These are phyloP conservation scores for Anneissia japonica DNA, from an alignment of 35 echinoderm and acorn worm genomes.

Conservation along the genomic window DNA sequence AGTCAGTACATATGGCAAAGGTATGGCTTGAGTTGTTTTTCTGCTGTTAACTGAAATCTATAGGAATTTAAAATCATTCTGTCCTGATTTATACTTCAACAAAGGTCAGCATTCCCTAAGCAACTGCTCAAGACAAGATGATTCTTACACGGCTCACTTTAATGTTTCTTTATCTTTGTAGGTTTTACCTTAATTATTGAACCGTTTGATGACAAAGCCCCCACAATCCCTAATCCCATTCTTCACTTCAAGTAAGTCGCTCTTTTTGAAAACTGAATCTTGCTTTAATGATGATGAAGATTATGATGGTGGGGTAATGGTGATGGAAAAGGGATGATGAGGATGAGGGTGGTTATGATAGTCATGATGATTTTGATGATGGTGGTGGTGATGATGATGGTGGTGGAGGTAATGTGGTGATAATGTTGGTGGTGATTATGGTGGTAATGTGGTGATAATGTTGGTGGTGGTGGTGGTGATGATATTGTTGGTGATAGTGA, in stretches of 20 bases:
- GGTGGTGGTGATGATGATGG: background rate
- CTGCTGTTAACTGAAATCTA: too few species aligned
- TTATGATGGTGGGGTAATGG: background rate
- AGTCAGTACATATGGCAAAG: slow-evolving; percentile 97
- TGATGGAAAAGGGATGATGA: background rate
- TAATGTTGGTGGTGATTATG: background rate
- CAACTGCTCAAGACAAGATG: background rate
- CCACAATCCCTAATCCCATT: slow-evolving; percentile 90
- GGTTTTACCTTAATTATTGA: slow-evolving; percentile 99
- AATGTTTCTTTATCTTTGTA: slow-evolving; percentile 17
- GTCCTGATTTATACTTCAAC: background rate
- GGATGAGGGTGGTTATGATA: too few species aligned
- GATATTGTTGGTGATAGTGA: background rate
- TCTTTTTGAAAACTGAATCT: background rate
- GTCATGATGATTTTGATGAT: background rate
- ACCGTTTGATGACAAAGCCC: slow-evolving; percentile 98
- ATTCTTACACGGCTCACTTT: background rate
- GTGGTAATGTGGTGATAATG: background rate
- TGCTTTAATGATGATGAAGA: background rate
- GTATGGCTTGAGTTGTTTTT: too few species aligned
- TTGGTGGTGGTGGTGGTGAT: background rate
- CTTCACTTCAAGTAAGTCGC: slow-evolving; percentile 81
- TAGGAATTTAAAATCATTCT: too few species aligned
- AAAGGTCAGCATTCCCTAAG: background rate
- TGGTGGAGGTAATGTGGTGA: background rate